These are phyloP conservation scores for Phrynocephalus guinanensis DNA, from an alignment of 2,797 vertebrate species.

Conservation along the genomic window DNA sequence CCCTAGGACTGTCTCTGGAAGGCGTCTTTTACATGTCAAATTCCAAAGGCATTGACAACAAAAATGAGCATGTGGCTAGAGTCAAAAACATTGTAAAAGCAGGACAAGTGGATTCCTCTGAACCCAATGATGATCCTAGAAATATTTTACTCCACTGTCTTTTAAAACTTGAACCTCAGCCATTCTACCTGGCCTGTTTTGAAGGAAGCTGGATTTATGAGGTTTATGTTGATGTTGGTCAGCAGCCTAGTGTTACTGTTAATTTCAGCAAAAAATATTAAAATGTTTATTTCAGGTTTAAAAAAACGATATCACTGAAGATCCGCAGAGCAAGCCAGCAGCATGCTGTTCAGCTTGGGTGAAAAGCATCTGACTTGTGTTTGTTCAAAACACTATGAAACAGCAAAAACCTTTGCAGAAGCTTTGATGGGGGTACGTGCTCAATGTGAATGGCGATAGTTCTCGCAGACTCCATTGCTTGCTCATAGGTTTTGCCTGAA, in stretches of 20 bases:
- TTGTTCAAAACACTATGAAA: no score
- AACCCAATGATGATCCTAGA: constrained; percentile 23
- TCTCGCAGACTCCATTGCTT: no score
- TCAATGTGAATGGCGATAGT: background rate
- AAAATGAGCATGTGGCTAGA: no score
- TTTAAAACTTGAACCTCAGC: constrained; percentile 40
- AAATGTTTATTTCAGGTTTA: no score
- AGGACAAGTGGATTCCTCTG: no score
- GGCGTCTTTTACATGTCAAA: no score
- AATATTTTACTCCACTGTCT: constrained; percentile 22
- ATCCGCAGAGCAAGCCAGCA: background rate
- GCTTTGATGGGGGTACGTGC: constrained; percentile 15
- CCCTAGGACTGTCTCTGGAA: no score
- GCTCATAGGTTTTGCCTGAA: background rate
- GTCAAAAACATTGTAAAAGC: no score
- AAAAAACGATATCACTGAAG: background rate
- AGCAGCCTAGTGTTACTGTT: background rate
- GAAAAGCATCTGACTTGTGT: no score
- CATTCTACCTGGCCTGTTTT: background rate
- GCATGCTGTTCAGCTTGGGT: no score
- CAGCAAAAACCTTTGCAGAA: constrained; percentile 37
- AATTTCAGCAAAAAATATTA: background rate
- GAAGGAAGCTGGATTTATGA: background rate
- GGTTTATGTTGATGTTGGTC: background rate
- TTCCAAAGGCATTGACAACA: no score